Evolutionary conservation across 2,888 invertebrate genomes (phyloP).

Genomic region (Mythimna albipuncta): DNA sequence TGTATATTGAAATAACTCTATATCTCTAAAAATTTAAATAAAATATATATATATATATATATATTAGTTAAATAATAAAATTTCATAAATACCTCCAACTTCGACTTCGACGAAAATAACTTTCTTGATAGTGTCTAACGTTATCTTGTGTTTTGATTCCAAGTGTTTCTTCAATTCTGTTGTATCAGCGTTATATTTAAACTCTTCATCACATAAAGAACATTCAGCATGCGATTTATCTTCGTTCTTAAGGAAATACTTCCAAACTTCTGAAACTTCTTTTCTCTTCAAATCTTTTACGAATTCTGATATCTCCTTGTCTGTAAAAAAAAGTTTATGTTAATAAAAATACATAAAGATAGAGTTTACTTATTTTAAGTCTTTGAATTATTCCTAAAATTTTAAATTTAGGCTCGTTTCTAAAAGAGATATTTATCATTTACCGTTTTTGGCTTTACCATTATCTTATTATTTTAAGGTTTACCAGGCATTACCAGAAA

Average conservation of each 20-base stretch:
- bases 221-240: background rate
- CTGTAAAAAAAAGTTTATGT: background rate
- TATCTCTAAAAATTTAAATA: too few relatives aligned
- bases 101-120: background rate
- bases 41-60: too few relatives aligned
- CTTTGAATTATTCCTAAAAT: background rate
- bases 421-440: too few relatives aligned
- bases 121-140: background rate
- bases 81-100: background rate
- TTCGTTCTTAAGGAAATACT: conserved; percentile 2
- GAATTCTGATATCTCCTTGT: background rate
- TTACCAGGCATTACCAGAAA: background rate
- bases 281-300: conserved; percentile 11
- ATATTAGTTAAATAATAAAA: background rate
- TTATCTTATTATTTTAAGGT: too few relatives aligned
- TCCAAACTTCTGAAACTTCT: background rate
- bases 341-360: background rate
- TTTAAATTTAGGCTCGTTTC: background rate
- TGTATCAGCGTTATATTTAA: background rate
- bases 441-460: too few relatives aligned
- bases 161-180: conserved; percentile 14
- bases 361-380: background rate
- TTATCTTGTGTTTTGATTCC: conserved; percentile 10
- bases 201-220: background rate
- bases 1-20: too few relatives aligned